Percentiles rank a stretch among this genome's conserved stretches.
phyloP scores from a whole-genome alignment of 2,888 invertebrate genomes.

The Taphrorychus bicolor region DNA sequence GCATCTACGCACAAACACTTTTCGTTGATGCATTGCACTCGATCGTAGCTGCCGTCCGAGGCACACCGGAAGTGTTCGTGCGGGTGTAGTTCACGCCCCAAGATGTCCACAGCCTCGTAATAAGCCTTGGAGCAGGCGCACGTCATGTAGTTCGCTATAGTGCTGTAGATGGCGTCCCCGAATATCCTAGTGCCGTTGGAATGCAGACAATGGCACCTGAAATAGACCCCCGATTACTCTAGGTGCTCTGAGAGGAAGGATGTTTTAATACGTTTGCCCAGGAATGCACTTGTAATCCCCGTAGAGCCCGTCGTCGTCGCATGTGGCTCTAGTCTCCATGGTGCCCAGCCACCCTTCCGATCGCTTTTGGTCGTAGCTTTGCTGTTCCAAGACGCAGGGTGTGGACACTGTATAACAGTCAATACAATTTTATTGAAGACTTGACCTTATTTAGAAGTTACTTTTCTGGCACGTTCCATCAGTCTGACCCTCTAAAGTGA shows the following conservation, averaged over 20 bases:
- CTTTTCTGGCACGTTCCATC: constrained; percentile 62
- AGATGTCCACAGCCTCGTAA: constrained; percentile 59
- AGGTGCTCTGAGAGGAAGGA: not conserved
- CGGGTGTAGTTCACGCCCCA: constrained; percentile 57
- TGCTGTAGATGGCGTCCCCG: constrained; percentile 66
- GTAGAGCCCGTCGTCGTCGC: constrained; percentile 70
- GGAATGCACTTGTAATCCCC: constrained; percentile 68
- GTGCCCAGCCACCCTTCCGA: constrained; percentile 62
- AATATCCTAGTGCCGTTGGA: constrained; percentile 70
- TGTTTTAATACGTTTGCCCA: constrained; percentile 66
- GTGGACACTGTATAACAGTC: constrained; percentile 39
- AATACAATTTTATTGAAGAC: not conserved
- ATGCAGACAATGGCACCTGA: constrained; percentile 71
- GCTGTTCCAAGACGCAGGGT: constrained; percentile 54
- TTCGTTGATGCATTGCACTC: constrained; percentile 69
- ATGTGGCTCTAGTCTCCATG: constrained; percentile 65
- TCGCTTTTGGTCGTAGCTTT: constrained; percentile 62
- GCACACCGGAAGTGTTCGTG: constrained; percentile 65
- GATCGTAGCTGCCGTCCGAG: constrained; percentile 71
- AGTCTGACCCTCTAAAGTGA: constrained; percentile 34
- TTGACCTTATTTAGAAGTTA: constrained; percentile 57
- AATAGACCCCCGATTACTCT: constrained; percentile 26
- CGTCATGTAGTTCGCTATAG: constrained; percentile 46
- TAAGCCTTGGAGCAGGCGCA: constrained; percentile 67
- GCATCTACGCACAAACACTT: constrained; percentile 69